Percentiles rank a stretch among this genome's conserved stretches.
These are phyloP conservation scores for Muscina levida DNA, from an alignment of 2,888 invertebrate genomes.

Conservation along the genomic window DNA sequence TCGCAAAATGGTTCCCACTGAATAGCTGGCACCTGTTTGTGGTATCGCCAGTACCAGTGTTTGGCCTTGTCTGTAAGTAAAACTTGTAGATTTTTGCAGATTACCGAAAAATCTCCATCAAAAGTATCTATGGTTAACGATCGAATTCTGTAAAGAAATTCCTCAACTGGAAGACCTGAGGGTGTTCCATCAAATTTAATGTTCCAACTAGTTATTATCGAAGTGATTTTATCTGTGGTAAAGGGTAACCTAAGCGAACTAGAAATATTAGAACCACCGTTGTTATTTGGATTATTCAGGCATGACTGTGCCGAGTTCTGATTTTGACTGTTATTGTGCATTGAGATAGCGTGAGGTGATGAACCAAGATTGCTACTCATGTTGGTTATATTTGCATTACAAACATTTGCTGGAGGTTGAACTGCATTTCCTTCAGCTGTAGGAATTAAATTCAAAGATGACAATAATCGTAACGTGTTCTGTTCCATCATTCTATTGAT, in stretches of 20 bases:
- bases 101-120: constrained; percentile 30
- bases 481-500: too few relatives aligned
- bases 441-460: too few relatives aligned
- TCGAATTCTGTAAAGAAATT: constrained; percentile 47
- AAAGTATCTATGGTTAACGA: constrained; percentile 36
- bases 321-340: too few relatives aligned
- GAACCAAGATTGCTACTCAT: too few relatives aligned
- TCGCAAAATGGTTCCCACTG: constrained; percentile 47
- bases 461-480: too few relatives aligned
- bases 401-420: too few relatives aligned
- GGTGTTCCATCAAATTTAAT: constrained; percentile 48
- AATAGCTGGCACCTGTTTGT: constrained; percentile 11
- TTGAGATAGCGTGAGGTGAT: too few relatives aligned
- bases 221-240: constrained; percentile 34
- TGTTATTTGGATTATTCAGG: too few relatives aligned
- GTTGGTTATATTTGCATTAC: too few relatives aligned
- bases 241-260: neutral
- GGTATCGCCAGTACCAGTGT: constrained; percentile 50
- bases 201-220: constrained; percentile 45
- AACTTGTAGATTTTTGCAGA: constrained; percentile 42
- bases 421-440: too few relatives aligned
- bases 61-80: constrained; percentile 44
- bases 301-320: too few relatives aligned
- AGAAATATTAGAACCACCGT: too few relatives aligned
- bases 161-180: constrained; percentile 23